A percentile compares a stretch with the other conserved stretches of the same genome.
phyloP scores from a whole-genome alignment of 2,888 invertebrate genomes.

The Eudasyphora cyanicolor region DNA sequence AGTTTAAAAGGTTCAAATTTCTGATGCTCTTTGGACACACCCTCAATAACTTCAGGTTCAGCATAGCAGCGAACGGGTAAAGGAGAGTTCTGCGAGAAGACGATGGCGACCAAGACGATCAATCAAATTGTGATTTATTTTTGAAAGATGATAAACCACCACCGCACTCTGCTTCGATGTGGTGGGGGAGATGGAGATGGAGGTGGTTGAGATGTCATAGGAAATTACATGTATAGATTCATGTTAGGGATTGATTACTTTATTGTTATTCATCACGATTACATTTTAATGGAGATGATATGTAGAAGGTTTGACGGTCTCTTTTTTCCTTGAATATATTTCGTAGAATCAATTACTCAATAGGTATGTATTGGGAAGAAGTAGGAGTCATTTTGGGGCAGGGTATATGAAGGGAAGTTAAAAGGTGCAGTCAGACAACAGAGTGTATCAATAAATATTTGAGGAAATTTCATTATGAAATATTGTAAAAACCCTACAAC shows the following conservation, averaged over 20 bases:
- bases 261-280: background rate
- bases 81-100: too few species aligned
- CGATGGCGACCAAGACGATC: too few species aligned
- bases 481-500: too few species aligned
- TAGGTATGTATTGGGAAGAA: too few species aligned
- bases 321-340: background rate
- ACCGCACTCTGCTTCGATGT: too few species aligned
- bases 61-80: background rate
- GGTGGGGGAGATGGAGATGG: background rate
- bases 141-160: background rate
- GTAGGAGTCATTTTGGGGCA: too few species aligned
- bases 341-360: background rate
- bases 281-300: background rate
- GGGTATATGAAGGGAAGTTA: too few species aligned
- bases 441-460: too few species aligned
- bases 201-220: slow-evolving; percentile 1
- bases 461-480: too few species aligned
- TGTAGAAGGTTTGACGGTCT: background rate
- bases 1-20: background rate
- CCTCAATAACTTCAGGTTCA: background rate
- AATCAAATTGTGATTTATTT: background rate
- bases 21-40: background rate
- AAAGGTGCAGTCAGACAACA: too few species aligned
- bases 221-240: background rate
- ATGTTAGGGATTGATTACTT: background rate